Evolutionary conservation across 2,797 vertebrate species (phyloP), one percentile per base, ranked within the genome.

Genomic region (Pampus argenteus): DNA sequence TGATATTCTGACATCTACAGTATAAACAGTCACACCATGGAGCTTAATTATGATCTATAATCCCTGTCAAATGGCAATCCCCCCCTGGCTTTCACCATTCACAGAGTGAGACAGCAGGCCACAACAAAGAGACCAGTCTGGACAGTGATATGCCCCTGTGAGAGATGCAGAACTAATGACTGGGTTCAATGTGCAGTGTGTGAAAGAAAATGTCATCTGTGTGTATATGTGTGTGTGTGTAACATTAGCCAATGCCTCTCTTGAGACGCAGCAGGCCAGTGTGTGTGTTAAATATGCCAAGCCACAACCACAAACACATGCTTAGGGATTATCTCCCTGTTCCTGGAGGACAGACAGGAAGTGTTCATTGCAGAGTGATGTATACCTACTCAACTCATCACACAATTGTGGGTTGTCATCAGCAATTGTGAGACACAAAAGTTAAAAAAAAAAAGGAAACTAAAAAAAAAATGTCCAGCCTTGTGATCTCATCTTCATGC

Each of bases 1-100:
- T 57, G 23, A 82, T 64, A 59, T 56, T 57, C 66, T 63, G 62
- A 81, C 68, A 60, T 55, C 23, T 47, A 26, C 48, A 60, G 57
- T 6, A 36, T 50, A 71, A 78, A 71, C 63, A 51, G 25, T 22
- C 50, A 56, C 68, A 73, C 40, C 29, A 71, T 11, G 47, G 47
- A 69, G 66, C 59, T 76, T 82, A 76, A 87, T 86, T 66, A 71
- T 75, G 81, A 82, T 76, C 72, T 38, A 73, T 75, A 89, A 81
- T 79, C 65, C 61, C 77, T 74, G 77, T 76, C 73, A 76, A 75
- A 80, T 36, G 22, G n/a, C 23, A 29, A 5, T 42, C 58, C 64
- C 81, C 81, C 49, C 31, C 64, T 55, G 74, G 74, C 23, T 3
- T n/a, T 17, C 59, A 10, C 31, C 63, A 36, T 14, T 75, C 54